A percentile compares a stretch with the other conserved stretches of the same genome.
phyloP scores from a whole-genome alignment of 2,888 invertebrate genomes.

The Drosophila crucigera region DNA sequence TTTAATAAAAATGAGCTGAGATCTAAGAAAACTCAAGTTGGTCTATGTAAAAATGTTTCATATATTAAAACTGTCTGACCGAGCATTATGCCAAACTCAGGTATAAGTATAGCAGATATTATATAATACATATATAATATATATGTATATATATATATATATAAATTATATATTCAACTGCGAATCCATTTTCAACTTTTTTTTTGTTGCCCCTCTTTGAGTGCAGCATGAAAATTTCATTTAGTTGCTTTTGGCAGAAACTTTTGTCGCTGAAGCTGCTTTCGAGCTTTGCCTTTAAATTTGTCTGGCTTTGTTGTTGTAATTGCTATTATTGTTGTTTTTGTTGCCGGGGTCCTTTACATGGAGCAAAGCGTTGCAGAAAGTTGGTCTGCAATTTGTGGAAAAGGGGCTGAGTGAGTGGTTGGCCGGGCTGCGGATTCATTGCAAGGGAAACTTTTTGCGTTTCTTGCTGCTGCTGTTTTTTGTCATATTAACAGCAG shows the following conservation, averaged over 20 bases:
- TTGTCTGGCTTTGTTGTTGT: slow-evolving; percentile 72
- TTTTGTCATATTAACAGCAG: slow-evolving; percentile 80
- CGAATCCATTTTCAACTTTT: slow-evolving; percentile 42
- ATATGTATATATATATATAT: slow-evolving; percentile 8
- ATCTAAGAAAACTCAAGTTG: slow-evolving; percentile 1
- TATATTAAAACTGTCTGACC: slow-evolving; percentile 2
- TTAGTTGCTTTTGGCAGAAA: slow-evolving; percentile 71
- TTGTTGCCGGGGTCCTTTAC: slow-evolving; percentile 49
- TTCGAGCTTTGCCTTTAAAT: slow-evolving; percentile 66
- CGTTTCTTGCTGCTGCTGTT: slow-evolving; percentile 56
- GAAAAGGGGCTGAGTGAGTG: slow-evolving; percentile 7
- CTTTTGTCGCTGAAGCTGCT: slow-evolving; percentile 58
- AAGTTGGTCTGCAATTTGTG: slow-evolving; percentile 74
- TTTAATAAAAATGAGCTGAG: neutral
- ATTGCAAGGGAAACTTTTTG: slow-evolving; percentile 65
- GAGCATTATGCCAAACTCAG: slow-evolving; percentile 12
- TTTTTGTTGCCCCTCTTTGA: slow-evolving; percentile 19
- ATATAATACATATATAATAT: slow-evolving; percentile 2
- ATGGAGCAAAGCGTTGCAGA: slow-evolving; percentile 71
- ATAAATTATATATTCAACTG: slow-evolving; percentile 28
- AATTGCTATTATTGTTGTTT: slow-evolving; percentile 27
- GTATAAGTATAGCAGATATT: slow-evolving; percentile 20
- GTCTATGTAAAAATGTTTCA: slow-evolving; percentile 15
- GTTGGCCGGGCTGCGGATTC: slow-evolving; percentile 6
- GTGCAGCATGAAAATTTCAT: slow-evolving; percentile 77